phyloP scores from a whole-genome alignment of 2,797 vertebrate species.

The Chiroxiphia lanceolata region DNA sequence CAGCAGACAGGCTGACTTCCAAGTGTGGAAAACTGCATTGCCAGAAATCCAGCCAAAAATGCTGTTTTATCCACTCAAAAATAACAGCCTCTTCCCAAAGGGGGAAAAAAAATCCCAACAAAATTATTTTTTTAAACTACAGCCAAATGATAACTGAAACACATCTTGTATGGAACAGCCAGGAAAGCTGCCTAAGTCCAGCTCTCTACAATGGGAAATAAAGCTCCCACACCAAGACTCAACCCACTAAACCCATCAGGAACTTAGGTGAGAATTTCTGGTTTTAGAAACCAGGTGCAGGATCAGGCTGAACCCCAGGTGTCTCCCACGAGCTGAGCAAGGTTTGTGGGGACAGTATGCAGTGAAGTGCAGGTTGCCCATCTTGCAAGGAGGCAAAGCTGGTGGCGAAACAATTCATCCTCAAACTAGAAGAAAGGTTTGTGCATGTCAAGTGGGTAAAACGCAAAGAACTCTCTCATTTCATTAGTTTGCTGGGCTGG shows the following conservation, averaged over 20 bases:
- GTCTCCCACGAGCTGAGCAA: neutral
- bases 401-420: neutral
- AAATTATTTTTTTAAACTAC: neutral
- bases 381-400: neutral
- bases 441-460: neutral
- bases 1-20: constrained; percentile 15
- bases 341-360: neutral
- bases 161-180: neutral
- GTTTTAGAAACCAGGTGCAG: neutral
- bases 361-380: neutral
- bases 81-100: neutral
- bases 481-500: neutral
- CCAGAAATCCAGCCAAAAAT: constrained; percentile 19
- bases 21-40: neutral
- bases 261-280: neutral
- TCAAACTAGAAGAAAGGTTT: neutral
- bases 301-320: neutral
- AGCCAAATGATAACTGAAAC: neutral
- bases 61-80: neutral
- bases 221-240: neutral
- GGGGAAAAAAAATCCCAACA: fast-evolving
- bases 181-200: neutral
- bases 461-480: neutral
- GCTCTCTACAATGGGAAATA: neutral
- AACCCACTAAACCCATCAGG: neutral